Evolutionary conservation across 2,888 invertebrate genomes (phyloP).

Genomic region (Eremobia ochroleuca): DNA sequence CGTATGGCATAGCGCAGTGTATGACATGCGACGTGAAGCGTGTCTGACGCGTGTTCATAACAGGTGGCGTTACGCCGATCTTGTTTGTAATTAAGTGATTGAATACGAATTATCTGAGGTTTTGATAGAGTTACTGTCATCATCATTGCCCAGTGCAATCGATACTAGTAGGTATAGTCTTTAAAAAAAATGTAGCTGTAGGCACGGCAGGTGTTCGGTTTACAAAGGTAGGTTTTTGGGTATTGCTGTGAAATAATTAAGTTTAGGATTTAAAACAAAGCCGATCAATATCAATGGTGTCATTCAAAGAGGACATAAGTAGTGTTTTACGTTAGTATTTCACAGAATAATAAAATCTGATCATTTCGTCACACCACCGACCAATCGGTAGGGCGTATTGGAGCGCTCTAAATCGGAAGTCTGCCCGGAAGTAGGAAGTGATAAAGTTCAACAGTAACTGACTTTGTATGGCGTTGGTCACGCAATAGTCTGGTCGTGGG

Average conservation of each 20-base stretch:
- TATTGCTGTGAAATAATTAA: neutral
- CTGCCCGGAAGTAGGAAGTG: constrained; percentile 87
- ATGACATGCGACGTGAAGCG: constrained; percentile 39
- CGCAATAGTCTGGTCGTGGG: constrained; percentile 75
- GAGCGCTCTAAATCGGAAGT: constrained; percentile 78
- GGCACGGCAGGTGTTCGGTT: neutral
- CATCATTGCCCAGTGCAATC: neutral
- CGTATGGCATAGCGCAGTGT: neutral
- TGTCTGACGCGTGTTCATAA: constrained; percentile 54
- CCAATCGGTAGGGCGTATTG: constrained; percentile 46
- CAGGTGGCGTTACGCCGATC: constrained; percentile 34
- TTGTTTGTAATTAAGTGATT: constrained; percentile 32
- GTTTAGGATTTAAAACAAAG: neutral
- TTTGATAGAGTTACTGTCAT: neutral
- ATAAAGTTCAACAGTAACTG: constrained; percentile 87
- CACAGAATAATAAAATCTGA: neutral
- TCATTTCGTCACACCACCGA: constrained; percentile 6
- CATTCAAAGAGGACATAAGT: neutral
- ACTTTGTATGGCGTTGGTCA: constrained; percentile 84
- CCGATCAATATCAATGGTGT: neutral
- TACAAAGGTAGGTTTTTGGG: neutral
- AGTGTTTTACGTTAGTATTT: neutral
- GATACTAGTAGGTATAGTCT: neutral
- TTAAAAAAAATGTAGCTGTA: neutral
- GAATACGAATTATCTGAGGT: neutral